Conservation (phyloP, 2,888 invertebrate species). For the Dicycla oo region DNA sequence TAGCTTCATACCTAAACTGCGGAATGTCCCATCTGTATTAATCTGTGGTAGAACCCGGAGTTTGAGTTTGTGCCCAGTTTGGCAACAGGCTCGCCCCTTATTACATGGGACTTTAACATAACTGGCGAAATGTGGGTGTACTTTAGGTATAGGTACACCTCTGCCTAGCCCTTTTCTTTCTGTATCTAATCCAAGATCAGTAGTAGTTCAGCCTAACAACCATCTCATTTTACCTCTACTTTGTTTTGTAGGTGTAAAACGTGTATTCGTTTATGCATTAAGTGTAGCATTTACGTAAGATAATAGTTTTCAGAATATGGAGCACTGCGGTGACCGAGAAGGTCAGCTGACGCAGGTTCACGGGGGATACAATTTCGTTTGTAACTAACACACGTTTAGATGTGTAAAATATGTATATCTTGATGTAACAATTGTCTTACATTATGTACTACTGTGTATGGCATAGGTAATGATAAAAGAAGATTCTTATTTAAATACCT, state of each 20-base stretch:
- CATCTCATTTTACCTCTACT: not conserved
- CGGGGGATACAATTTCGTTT: conserved; percentile 59
- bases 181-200: not conserved
- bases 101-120: not conserved
- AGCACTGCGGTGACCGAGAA: conserved; percentile 64
- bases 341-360: conserved; percentile 59
- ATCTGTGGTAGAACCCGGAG: not conserved
- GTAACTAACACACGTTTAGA: conserved; percentile 28
- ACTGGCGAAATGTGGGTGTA: not conserved
- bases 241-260: not conserved
- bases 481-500: not conserved
- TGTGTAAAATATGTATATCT: not conserved
- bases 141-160: not conserved
- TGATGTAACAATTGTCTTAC: not conserved
- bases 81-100: not conserved
- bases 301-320: conserved; percentile 55
- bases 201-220: not conserved
- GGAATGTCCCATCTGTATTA: too few species aligned
- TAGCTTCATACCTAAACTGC: too few species aligned
- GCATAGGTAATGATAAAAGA: not conserved
- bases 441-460: not conserved
- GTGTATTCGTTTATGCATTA: conserved; percentile 22
- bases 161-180: not conserved
- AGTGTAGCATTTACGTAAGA: conserved; percentile 55
- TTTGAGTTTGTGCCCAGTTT: not conserved